A percentile compares a stretch with the other conserved stretches of the same genome.
Conservation (phyloP, 2,888 invertebrate species). For the Acanthoscelides obtectus region DNA sequence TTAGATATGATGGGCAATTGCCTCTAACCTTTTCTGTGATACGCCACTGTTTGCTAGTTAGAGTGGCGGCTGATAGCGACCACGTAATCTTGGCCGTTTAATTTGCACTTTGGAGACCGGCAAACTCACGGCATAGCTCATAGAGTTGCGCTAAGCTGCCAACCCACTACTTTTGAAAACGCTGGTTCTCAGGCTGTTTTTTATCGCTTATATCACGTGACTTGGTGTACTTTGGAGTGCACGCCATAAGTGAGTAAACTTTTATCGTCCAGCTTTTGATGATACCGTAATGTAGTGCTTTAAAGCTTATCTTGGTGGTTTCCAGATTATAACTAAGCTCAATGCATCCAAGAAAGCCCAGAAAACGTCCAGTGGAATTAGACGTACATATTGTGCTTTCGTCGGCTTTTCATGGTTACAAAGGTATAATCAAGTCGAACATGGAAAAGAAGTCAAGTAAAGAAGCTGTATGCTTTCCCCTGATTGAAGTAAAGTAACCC, state of each 20-base stretch:
- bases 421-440: too few species aligned
- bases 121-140: not conserved
- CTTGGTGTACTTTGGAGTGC: not conserved
- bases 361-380: too few species aligned
- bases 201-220: not conserved
- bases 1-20: too few species aligned
- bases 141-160: not conserved
- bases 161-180: not conserved
- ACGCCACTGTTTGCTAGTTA: not conserved
- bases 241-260: not conserved
- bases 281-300: not conserved
- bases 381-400: too few species aligned
- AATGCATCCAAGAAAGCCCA: too few species aligned
- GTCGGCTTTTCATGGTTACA: too few species aligned
- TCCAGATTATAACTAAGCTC: not conserved
- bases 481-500: too few species aligned
- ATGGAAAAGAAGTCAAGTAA: too few species aligned
- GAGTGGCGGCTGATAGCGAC: not conserved
- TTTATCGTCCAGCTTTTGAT: not conserved
- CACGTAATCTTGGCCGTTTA: not conserved
- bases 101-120: not conserved
- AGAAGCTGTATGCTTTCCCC: too few species aligned
- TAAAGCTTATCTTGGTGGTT: not conserved
- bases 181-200: not conserved
- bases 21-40: too few species aligned